Conservation (phyloP, 2,113 vertebrate genomes). For the Engraulis encrasicolus region DNA sequence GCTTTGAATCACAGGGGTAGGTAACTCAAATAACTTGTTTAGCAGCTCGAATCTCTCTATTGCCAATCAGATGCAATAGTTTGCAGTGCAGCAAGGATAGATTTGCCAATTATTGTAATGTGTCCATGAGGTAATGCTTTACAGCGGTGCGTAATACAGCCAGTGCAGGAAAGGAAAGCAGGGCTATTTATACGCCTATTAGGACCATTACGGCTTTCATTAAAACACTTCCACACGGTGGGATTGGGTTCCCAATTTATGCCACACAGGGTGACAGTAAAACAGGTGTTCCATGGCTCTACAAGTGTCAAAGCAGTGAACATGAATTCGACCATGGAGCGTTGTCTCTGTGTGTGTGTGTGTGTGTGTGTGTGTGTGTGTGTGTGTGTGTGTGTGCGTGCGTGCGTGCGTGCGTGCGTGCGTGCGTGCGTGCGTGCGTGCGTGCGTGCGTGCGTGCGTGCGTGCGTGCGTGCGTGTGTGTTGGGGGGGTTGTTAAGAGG, state of each 20-base stretch:
- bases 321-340: background rate
- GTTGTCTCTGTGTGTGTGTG: too few relatives aligned
- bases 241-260: conserved; percentile 60
- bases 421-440: too few relatives aligned
- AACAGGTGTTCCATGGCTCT: conserved; percentile 47
- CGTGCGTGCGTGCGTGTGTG: too few relatives aligned
- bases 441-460: too few relatives aligned
- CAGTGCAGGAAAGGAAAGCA: conserved; percentile 42
- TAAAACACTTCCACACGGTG: conserved; percentile 57
- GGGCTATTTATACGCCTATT: conserved; percentile 49
- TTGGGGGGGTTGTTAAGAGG: too few relatives aligned
- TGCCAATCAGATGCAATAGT: conserved; percentile 41
- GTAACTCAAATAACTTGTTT: conserved; percentile 41
- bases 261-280: conserved; percentile 38
- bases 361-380: too few relatives aligned
- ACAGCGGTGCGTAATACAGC: conserved; percentile 25
- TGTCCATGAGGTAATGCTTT: conserved; percentile 51
- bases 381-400: too few relatives aligned
- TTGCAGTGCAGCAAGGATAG: conserved; percentile 34
- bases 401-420: too few relatives aligned
- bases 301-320: conserved; percentile 18
- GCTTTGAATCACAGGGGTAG: conserved; percentile 19
- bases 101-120: conserved; percentile 50
- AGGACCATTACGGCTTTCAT: conserved; percentile 47
- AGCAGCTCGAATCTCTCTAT: too few relatives aligned